Percentiles rank a stretch among this genome's conserved stretches.
These are phyloP conservation scores for Dysmachus trigonus DNA, from an alignment of 2,888 invertebrate genomes.

Conservation along the genomic window DNA sequence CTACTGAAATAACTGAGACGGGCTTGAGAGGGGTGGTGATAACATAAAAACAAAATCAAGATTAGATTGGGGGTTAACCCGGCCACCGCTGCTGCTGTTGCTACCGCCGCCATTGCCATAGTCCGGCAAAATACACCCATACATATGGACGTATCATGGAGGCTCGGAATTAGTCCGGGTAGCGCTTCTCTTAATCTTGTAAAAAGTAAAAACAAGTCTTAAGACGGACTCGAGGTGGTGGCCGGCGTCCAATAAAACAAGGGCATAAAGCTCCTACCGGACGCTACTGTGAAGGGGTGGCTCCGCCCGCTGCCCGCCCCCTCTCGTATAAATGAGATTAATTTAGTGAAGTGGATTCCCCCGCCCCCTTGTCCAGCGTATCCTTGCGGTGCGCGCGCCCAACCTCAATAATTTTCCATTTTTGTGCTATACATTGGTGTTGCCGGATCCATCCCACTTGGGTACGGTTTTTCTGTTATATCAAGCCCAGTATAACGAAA, in stretches of 20 bases:
- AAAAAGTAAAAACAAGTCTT: constrained; percentile 29
- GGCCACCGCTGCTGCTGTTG: neutral
- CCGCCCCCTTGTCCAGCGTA: neutral
- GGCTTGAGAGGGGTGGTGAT: neutral
- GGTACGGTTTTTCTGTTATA: constrained; percentile 34
- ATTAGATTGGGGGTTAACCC: constrained; percentile 34
- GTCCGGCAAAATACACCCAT: neutral
- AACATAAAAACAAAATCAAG: constrained; percentile 40
- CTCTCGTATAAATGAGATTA: constrained; percentile 40
- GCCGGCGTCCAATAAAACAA: constrained; percentile 36
- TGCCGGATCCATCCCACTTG: constrained; percentile 32
- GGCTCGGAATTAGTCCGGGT: neutral
- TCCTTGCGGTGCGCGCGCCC: neutral
- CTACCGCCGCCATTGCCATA: neutral
- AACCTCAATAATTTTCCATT: constrained; percentile 43
- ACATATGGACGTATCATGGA: neutral
- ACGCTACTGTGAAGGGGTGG: constrained; percentile 4
- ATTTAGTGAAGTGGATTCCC: constrained; percentile 39
- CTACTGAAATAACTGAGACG: constrained; percentile 1
- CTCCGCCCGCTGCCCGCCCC: no score
- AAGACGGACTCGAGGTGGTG: constrained; percentile 25
- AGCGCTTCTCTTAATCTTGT: constrained; percentile 17
- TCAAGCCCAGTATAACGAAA: no score
- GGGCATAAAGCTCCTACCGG: constrained; percentile 16
- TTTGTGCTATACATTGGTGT: constrained; percentile 28